A percentile compares a stretch with the other conserved stretches of the same genome.
These are phyloP conservation scores for Entomobrya proxima DNA, from an alignment of 2,888 invertebrate genomes.

Conservation along the genomic window DNA sequence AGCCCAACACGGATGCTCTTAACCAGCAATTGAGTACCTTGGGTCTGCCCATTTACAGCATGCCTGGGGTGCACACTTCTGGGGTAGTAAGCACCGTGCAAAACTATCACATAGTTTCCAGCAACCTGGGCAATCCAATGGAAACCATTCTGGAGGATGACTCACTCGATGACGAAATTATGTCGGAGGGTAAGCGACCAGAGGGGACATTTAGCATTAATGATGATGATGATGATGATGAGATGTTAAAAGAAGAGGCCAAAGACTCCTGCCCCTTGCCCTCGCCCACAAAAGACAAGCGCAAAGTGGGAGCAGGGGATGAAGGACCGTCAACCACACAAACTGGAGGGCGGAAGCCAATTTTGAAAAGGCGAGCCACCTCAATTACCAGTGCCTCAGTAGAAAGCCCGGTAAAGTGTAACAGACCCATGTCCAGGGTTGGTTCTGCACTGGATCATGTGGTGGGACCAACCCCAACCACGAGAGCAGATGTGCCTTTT, in stretches of 20 bases:
- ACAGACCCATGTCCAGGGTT: too few relatives aligned
- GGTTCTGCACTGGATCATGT: slow-evolving; percentile 51
- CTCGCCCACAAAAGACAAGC: too few relatives aligned
- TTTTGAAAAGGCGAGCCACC: background rate
- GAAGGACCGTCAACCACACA: too few relatives aligned
- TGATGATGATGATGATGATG: background rate
- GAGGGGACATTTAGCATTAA: too few relatives aligned
- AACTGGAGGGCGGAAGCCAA: background rate
- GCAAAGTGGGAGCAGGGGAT: too few relatives aligned
- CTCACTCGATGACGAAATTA: background rate
- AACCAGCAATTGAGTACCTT: slow-evolving; percentile 48
- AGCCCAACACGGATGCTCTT: slow-evolving; percentile 14
- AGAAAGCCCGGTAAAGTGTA: background rate
- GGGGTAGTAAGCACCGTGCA: slow-evolving; percentile 35
- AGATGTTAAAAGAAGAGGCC: too few relatives aligned
- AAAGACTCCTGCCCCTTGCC: too few relatives aligned
- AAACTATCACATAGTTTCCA: slow-evolving; percentile 44
- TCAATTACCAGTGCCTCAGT: background rate
- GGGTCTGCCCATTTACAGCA: slow-evolving; percentile 19
- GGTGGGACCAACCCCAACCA: slow-evolving; percentile 21
- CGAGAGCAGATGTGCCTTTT: slow-evolving; percentile 56
- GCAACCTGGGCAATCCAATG: slow-evolving; percentile 54
- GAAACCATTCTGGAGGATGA: slow-evolving; percentile 51
- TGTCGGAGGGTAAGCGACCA: too few relatives aligned
- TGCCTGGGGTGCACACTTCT: slow-evolving; percentile 55